Evolutionary conservation across 2,888 invertebrate genomes (phyloP).

Genomic region (Amorpha juglandis): DNA sequence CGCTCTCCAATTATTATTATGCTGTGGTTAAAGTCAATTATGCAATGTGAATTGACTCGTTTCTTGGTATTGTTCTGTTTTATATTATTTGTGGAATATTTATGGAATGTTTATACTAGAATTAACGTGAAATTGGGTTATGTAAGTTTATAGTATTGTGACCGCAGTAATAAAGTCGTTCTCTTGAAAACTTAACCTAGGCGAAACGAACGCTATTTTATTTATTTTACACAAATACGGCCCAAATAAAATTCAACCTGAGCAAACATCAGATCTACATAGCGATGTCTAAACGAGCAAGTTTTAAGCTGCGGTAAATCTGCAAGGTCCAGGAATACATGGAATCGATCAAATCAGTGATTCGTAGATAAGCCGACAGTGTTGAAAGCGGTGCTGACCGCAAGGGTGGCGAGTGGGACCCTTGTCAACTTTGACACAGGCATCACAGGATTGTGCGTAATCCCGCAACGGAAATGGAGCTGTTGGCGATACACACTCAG

Average conservation of each 20-base stretch:
- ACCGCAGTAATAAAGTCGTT: background rate
- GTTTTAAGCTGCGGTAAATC: constrained; percentile 38
- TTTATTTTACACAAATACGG: constrained; percentile 2
- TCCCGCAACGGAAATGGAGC: constrained; percentile 33
- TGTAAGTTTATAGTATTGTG: background rate
- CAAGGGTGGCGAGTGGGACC: constrained; percentile 50
- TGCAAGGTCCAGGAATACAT: constrained; percentile 43
- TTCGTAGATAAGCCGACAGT: constrained; percentile 53
- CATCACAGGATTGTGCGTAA: constrained; percentile 46
- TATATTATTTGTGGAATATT: background rate
- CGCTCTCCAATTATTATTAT: constrained; percentile 17
- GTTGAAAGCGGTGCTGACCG: constrained; percentile 57
- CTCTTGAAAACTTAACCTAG: background rate
- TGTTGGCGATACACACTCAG: constrained; percentile 25
- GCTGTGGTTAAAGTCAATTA: constrained; percentile 20
- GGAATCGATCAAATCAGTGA: constrained; percentile 54
- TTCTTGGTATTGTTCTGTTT: background rate
- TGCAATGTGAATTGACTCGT: constrained; percentile 10
- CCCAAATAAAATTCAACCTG: constrained; percentile 27
- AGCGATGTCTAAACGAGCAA: constrained; percentile 34
- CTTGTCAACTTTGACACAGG: constrained; percentile 68
- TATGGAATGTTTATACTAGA: background rate
- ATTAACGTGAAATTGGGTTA: background rate
- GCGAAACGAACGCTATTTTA: background rate
- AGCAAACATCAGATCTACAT: constrained; percentile 34